These are phyloP conservation scores for Candoia aspera DNA, from an alignment of 2,113 vertebrate genomes.

Conservation along the genomic window DNA sequence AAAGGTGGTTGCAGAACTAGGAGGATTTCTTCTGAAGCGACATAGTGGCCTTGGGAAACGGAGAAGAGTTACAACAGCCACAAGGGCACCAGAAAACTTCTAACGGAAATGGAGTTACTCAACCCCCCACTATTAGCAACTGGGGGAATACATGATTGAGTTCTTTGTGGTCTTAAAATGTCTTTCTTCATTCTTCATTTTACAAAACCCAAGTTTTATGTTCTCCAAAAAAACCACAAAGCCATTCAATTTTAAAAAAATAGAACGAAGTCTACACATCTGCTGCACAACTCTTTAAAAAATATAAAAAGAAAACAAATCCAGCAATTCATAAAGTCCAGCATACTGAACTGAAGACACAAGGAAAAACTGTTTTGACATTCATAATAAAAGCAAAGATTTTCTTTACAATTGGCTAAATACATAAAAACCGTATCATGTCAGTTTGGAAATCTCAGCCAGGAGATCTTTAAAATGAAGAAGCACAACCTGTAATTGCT, in stretches of 20 bases:
- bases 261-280: neutral
- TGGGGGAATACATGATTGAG: neutral
- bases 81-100: neutral
- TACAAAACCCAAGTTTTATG: neutral
- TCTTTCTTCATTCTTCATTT: neutral
- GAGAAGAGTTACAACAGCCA: neutral
- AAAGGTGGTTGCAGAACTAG: neutral
- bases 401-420: neutral
- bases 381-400: neutral
- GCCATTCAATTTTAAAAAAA: neutral
- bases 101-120: neutral
- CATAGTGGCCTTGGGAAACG: too few species aligned
- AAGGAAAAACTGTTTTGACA: neutral
- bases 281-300: neutral
- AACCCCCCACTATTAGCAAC: neutral
- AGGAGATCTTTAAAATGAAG: conserved; percentile 41
- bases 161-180: neutral
- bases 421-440: neutral
- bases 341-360: neutral
- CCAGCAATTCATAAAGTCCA: neutral
- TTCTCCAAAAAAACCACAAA: too few species aligned
- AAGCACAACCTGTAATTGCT: conserved; percentile 39
- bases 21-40: neutral
- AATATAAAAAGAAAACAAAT: neutral
- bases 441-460: neutral